Base-by-base conservation (phyloP, 1,140 invertebrate species). In the Batillaria attramentaria region DNA sequence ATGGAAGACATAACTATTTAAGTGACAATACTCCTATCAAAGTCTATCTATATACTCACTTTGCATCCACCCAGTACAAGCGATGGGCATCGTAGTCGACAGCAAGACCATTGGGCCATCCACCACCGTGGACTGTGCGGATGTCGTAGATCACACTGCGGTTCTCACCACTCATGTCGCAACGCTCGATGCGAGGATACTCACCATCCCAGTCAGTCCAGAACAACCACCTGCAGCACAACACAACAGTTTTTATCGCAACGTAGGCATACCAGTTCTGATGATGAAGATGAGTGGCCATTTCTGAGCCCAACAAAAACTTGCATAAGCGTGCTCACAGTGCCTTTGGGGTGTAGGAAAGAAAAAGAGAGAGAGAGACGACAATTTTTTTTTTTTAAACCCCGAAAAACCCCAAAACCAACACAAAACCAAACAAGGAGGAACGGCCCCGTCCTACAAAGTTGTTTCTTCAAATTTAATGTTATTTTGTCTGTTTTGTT, bases 121-220 rank as follows among this genome's bases (percentile, higher is more conserved):
- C 93, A 4, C 93, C 93, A 80, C 91, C 91, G 24, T 87, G 87
- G 31, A 92, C 82, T n/a, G 87, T 84, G 0, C 91, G 87, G 39
- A 90, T 85, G 74, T 90, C 87, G 42, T 94, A 91, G 28, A 93
- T 87, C 18, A 87, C 85, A 28, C 92, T 83, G 31, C 91, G 86
- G 43, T 93, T 93, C 72, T 93, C 91, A 54, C 94, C 94, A 79
- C 92, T 92, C 93, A 94, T 94, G 20, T 89, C 92, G 73, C 88
- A 92, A 60, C 80, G 91, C 89, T 92, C 92, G 69, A 91, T 94
- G 50, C 94, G 86, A 4, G 94, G 93, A 65, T 88, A 83, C 77
- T 91, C 90, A 33, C 94, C 93, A 70, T 96, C 91, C 97, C 97
- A 98, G 91, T 98, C 96, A 5, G 95, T 95, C 96, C 96, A 98